Conservation (phyloP, 2,113 vertebrate species). For the Myxocyprinus asiaticus region DNA sequence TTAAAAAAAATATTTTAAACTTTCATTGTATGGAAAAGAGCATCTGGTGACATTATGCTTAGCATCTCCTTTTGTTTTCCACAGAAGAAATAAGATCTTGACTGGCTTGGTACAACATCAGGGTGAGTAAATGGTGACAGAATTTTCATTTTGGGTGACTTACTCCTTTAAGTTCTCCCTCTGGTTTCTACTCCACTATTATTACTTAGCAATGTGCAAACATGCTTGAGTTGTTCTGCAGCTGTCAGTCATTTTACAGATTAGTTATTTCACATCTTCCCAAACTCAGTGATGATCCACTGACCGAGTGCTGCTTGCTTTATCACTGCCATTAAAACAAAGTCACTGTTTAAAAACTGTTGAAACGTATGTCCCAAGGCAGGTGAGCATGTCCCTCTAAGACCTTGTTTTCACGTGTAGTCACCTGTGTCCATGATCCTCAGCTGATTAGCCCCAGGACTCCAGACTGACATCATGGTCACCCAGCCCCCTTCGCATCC, state of each 20-base stretch:
- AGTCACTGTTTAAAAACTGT: background rate
- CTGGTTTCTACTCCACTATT: background rate
- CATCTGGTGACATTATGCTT: too few relatives aligned
- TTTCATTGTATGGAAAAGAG: too few relatives aligned
- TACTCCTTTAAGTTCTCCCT: background rate
- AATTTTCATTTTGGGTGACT: too few relatives aligned
- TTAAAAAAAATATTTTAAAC: too few relatives aligned
- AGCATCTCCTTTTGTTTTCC: too few relatives aligned
- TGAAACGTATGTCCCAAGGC: background rate
- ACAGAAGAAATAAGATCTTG: too few relatives aligned
- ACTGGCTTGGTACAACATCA: too few relatives aligned
- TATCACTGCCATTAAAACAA: background rate
- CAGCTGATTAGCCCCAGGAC: conserved; percentile 14
- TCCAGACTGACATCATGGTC: conserved; percentile 1
- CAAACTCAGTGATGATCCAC: conserved; percentile 1
- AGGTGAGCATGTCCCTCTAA: background rate
- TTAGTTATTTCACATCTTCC: background rate
- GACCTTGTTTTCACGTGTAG: background rate
- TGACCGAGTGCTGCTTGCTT: background rate
- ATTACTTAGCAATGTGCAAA: background rate
- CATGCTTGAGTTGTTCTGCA: background rate
- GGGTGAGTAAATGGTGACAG: too few relatives aligned
- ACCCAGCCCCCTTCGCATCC: background rate
- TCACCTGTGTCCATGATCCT: conserved; percentile 17
- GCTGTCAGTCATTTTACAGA: background rate